These are phyloP conservation scores for Caenorhabditis imperialis DNA, from an alignment of 2,888 invertebrate genomes.

Conservation along the genomic window DNA sequence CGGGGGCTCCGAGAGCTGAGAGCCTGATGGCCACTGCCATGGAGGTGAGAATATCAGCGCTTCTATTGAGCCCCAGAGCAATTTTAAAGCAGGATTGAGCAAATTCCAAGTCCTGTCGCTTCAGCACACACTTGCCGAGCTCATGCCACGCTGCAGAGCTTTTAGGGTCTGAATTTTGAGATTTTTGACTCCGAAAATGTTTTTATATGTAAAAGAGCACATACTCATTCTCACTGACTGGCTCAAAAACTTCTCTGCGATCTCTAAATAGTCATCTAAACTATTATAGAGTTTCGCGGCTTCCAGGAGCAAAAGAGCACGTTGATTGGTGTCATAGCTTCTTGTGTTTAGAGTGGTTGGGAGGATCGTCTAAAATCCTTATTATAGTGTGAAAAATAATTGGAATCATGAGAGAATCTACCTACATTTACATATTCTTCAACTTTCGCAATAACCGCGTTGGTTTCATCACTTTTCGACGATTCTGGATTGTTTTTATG, in stretches of 20 bases:
- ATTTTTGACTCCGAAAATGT: neutral
- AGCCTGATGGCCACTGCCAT: slow-evolving; percentile 33
- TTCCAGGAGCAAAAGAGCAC: slow-evolving; percentile 10
- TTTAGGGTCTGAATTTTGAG: slow-evolving; percentile 21
- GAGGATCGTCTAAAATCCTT: slow-evolving; percentile 4
- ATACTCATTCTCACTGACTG: slow-evolving; percentile 27
- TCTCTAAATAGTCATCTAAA: slow-evolving; percentile 24
- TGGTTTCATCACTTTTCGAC: slow-evolving; percentile 17
- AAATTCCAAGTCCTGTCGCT: slow-evolving; percentile 23
- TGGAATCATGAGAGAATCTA: neutral
- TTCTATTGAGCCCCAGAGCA: slow-evolving; percentile 18
- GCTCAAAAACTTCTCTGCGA: slow-evolving; percentile 24
- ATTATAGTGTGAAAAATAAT: neutral
- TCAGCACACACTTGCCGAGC: slow-evolving; percentile 35
- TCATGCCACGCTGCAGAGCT: slow-evolving; percentile 41
- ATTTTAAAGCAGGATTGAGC: slow-evolving; percentile 30
- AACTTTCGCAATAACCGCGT: slow-evolving; percentile 11
- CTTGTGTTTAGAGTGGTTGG: slow-evolving; percentile 7
- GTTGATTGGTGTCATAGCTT: slow-evolving; percentile 27
- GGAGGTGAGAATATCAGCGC: slow-evolving; percentile 18
- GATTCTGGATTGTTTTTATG: slow-evolving; percentile 30
- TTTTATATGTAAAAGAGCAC: neutral
- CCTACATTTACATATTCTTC: slow-evolving; percentile 19
- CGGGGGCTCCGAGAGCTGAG: slow-evolving; percentile 12
- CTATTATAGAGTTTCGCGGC: slow-evolving; percentile 32